Percentiles rank a stretch among this genome's conserved stretches.
Evolutionary conservation across 2,113 vertebrate species (phyloP).

Genomic region (Penelope pileata): DNA sequence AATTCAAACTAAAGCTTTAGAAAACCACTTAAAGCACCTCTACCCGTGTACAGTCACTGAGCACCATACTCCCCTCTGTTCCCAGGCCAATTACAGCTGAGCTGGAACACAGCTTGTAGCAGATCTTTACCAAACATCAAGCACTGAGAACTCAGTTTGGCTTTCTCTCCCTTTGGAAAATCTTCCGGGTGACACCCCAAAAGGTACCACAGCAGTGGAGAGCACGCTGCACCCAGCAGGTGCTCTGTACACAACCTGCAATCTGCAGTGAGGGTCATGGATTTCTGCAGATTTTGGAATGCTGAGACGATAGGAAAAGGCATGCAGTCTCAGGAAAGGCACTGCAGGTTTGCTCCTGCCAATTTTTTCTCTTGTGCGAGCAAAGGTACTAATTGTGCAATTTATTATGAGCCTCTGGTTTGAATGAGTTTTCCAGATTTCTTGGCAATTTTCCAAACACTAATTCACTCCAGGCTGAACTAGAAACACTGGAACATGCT

Average conservation of each 20-base stretch:
- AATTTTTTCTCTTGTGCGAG: neutral
- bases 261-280: fast-evolving
- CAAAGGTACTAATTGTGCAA: conserved; percentile 34
- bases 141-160: neutral
- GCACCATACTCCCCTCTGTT: neutral
- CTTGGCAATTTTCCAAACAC: conserved; percentile 18
- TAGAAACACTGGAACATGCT: neutral
- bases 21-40: neutral
- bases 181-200: neutral
- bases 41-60: neutral
- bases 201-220: neutral
- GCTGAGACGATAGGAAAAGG: neutral
- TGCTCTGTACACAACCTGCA: neutral
- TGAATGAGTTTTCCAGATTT: conserved; percentile 28
- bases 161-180: neutral
- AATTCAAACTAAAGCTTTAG: neutral
- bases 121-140: neutral
- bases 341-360: neutral
- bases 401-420: neutral
- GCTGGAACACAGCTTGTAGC: neutral
- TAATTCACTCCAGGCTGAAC: conserved; percentile 12
- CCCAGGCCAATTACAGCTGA: neutral
- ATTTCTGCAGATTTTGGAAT: neutral
- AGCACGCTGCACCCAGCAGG: neutral
- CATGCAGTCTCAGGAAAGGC: neutral